These are phyloP conservation scores for Sphaerodactylus townsendi DNA, from an alignment of 2,113 vertebrate genomes.

Conservation along the genomic window DNA sequence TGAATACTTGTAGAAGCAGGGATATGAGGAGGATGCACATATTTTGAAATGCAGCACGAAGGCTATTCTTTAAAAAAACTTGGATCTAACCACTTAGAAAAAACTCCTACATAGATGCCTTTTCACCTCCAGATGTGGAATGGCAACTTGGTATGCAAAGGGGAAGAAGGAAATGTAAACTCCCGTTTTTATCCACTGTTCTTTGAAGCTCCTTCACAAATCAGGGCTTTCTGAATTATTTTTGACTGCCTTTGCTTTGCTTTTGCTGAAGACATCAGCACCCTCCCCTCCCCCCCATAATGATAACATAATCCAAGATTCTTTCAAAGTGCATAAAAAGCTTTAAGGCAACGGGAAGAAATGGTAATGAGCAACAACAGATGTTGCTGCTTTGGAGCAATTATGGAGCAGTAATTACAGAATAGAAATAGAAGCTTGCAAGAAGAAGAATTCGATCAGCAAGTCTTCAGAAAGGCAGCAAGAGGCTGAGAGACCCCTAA, in stretches of 20 bases:
- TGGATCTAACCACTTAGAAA: no score
- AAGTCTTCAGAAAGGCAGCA: conserved; percentile 50
- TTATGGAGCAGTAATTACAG: conserved; percentile 59
- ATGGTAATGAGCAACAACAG: conserved; percentile 63
- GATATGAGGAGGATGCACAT: no score
- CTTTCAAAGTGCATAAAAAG: conserved; percentile 56
- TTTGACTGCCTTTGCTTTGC: conserved; percentile 38
- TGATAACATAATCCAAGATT: conserved; percentile 49
- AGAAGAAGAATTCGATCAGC: conserved; percentile 45
- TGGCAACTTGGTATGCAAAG: background rate
- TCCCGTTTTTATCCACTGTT: background rate
- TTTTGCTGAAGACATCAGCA: conserved; percentile 49
- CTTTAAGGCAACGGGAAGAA: conserved; percentile 54
- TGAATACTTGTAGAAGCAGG: no score
- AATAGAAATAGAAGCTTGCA: conserved; percentile 61
- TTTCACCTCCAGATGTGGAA: no score
- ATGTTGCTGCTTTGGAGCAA: conserved; percentile 62
- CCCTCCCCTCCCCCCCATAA: conserved; percentile 17
- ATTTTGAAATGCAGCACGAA: no score
- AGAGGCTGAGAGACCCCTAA: conserved; percentile 23
- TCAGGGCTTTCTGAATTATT: conserved; percentile 20
- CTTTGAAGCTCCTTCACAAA: background rate
- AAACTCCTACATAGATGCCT: no score
- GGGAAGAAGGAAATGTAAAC: background rate
- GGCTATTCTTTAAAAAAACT: no score